Conservation (phyloP, 2,888 invertebrate species). For the Agonopterix alstromeriana region DNA sequence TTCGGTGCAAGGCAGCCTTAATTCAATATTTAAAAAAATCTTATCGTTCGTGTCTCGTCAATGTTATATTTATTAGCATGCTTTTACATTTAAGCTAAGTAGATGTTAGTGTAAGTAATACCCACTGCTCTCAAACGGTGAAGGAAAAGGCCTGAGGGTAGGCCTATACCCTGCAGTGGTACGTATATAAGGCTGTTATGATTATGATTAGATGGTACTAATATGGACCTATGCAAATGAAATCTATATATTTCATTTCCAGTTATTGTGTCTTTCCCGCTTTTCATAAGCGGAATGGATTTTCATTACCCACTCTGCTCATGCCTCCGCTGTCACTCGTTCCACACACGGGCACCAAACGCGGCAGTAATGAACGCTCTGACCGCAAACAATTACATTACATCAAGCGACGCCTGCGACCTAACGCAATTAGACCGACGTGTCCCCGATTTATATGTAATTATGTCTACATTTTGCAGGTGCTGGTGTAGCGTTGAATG, state of each 20-base stretch:
- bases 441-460: conserved; percentile 33
- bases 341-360: conserved; percentile 5
- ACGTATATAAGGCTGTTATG: too few relatives aligned
- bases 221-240: not conserved
- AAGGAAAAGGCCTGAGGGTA: too few relatives aligned
- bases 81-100: too few relatives aligned
- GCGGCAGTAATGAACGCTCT: conserved; percentile 19
- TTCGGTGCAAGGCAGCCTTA: too few relatives aligned
- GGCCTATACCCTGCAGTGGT: too few relatives aligned
- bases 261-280: too few relatives aligned
- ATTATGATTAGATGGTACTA: too few relatives aligned
- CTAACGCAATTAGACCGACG: conserved; percentile 37
- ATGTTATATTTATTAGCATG: too few relatives aligned
- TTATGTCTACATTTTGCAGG: conserved; percentile 15
- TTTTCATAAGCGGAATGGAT: not conserved
- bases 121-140: too few relatives aligned
- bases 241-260: not conserved
- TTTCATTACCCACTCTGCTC: not conserved
- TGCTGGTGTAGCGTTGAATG: conserved; percentile 1
- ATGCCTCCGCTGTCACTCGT: conserved; percentile 1
- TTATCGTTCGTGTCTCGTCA: too few relatives aligned
- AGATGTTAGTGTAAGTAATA: too few relatives aligned
- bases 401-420: conserved; percentile 30
- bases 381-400: conserved; percentile 49
- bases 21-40: too few relatives aligned